Base-by-base conservation (phyloP, 2,113 vertebrate species). In the Aplodontia rufa region DNA sequence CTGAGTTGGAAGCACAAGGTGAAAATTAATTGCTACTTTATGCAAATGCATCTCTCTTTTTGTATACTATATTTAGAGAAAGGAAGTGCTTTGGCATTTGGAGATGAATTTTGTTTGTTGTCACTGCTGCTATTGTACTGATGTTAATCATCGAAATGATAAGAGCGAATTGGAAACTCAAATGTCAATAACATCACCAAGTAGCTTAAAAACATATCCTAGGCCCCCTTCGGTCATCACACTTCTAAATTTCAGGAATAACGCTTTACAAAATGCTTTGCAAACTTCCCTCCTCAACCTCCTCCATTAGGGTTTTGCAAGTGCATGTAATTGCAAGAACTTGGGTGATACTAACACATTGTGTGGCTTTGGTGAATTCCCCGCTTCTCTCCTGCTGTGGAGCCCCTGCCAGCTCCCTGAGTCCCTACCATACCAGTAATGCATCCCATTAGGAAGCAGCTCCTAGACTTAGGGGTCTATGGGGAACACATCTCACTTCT, bases 101-200 rank as follows among this genome's bases (percentile, higher is more conserved):
- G 66, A 94, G 82, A 64, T 35, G 53, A 62, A 76, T 64, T 53
- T 87, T 62, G 42, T 72, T 90, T 87, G 45, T 74, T 69, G 30
- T 13, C 62, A 8, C 30, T 88, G 81, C 76, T 42, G 37, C 81
- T 71, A 14, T 37, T 89, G 16, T 51, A 26, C 20, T 83, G 37
- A 24, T 58, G 10, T 85, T 75, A 40, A 49, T 74, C 60, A 82
- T 42, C 58, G 45, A 64, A 92, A 85, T 4, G 80, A 35, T 42
- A 84, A 87, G 90, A 91, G 47, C 58, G 80, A 80, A 85, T 8
- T 49, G 35, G 66, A 94, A 83, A 62, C 30, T 91, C 74, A 76
- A 55, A 82, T n/a, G 20, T 49, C 68, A 84, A 35, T 51, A 58
- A 85, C 19, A 71, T 30, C 17, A 11, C 62, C 51, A 78, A 69